These are phyloP conservation scores for Halisarca cf. caerulea DNA, from an alignment of 37 sponge, comb jelly and placozoan genomes.

Conservation along the genomic window DNA sequence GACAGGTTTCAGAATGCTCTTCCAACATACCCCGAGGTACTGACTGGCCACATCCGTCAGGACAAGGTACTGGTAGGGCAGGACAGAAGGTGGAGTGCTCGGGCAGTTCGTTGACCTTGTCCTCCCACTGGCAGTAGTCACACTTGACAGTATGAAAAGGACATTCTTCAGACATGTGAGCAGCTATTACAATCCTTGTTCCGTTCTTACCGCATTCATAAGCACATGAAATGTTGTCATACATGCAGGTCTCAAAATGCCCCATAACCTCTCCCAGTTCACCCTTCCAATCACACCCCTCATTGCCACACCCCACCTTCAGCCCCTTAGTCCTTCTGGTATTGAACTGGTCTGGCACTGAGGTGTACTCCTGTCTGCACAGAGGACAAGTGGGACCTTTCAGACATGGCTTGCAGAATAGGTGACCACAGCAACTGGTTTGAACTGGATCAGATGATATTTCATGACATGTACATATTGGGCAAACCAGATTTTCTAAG, in stretches of 20 bases:
- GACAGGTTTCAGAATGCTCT: not conserved
- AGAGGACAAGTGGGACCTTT: not conserved
- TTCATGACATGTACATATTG: slow-evolving; percentile 19
- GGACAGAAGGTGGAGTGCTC: not conserved
- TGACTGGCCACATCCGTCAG: not conserved
- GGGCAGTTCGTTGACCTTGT: not conserved
- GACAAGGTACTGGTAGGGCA: not conserved
- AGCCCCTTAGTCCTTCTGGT: slow-evolving; percentile 1
- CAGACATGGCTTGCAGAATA: slow-evolving; percentile 7
- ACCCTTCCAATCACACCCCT: slow-evolving; percentile 13
- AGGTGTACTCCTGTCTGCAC: slow-evolving; percentile 19
- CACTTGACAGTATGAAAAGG: not conserved
- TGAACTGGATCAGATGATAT: not conserved
- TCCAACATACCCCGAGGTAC: not conserved
- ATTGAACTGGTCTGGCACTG: slow-evolving; percentile 4
- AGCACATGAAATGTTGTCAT: not conserved
- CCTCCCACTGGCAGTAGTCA: not conserved
- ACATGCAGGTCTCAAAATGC: not conserved
- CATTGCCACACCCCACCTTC: not conserved
- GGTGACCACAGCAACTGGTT: slow-evolving; percentile 6
- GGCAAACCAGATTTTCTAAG: slow-evolving; percentile 8
- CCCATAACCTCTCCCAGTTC: slow-evolving; percentile 1
- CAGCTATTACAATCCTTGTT: not conserved
- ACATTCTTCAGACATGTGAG: not conserved
- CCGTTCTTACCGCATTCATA: not conserved